A percentile compares a stretch with the other conserved stretches of the same genome.
Evolutionary conservation across 1,140 invertebrate genomes (phyloP).

Genomic region (Drosophila dunni): DNA sequence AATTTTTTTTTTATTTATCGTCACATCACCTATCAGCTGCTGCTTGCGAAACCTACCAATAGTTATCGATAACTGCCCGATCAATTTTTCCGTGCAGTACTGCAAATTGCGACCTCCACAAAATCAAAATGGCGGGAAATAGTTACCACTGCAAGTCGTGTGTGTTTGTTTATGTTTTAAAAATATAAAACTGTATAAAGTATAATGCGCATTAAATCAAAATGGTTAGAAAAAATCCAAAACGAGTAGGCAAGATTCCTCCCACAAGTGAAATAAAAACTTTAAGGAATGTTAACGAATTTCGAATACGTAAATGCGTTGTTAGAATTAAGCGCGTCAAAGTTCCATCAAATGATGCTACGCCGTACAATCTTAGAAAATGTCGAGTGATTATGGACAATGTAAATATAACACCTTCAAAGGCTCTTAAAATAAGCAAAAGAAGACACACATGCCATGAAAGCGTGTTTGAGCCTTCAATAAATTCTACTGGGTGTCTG

Average conservation of each 20-base stretch:
- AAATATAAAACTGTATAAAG: neutral
- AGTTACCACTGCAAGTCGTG: conserved; percentile 2
- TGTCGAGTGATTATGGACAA: neutral
- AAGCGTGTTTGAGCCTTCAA: conserved; percentile 41
- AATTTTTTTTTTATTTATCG: conserved; percentile 54
- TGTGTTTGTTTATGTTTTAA: conserved; percentile 30
- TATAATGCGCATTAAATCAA: conserved; percentile 18
- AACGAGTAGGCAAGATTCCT: neutral
- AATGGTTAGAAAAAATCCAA: conserved; percentile 35
- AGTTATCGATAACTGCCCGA: conserved; percentile 35
- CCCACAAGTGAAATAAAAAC: neutral
- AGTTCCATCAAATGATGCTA: neutral
- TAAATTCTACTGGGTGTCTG: conserved; percentile 47
- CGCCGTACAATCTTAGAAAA: neutral
- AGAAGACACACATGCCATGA: conserved; percentile 3
- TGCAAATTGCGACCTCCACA: neutral
- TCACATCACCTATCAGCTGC: conserved; percentile 56
- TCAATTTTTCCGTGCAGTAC: neutral
- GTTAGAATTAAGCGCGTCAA: conserved; percentile 7
- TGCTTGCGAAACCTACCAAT: conserved; percentile 30
- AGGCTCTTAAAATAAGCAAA: neutral
- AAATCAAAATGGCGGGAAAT: conserved; percentile 42
- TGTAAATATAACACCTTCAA: neutral
- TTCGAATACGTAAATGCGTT: neutral
- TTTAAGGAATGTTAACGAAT: too few species aligned